phyloP scores from a whole-genome alignment of 2,113 vertebrate species.

The Daphoenositta chrysoptera region DNA sequence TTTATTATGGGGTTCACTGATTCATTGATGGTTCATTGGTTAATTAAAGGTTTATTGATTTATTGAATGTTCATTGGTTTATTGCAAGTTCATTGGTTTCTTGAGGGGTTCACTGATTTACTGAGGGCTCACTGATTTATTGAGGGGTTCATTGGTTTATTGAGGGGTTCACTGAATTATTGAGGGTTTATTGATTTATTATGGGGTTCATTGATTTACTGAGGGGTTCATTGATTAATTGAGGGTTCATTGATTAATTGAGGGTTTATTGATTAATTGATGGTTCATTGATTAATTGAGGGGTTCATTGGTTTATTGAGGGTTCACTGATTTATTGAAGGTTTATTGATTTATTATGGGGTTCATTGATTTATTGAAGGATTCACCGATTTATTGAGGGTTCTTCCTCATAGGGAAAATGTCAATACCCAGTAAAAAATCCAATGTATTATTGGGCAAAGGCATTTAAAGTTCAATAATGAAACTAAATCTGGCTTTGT shows the following conservation, averaged over 20 bases:
- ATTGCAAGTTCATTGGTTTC: neutral
- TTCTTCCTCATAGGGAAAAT: neutral
- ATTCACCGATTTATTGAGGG: neutral
- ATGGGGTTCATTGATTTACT: too few relatives aligned
- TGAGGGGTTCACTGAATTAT: too few relatives aligned
- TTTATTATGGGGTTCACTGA: neutral
- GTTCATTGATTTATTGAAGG: neutral
- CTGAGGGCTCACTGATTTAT: neutral
- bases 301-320: neutral
- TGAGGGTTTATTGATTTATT: neutral
- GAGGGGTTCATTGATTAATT: neutral
- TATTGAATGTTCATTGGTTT: neutral
- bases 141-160: neutral
- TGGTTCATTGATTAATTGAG: neutral
- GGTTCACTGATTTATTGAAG: neutral
- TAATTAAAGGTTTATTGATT: neutral
- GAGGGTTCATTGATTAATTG: neutral
- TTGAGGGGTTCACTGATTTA: neutral
- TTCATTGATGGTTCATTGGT: neutral
- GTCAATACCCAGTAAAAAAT: too few relatives aligned
- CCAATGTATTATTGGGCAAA: accelerated
- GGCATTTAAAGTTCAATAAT: neutral
- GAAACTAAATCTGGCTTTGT: neutral
- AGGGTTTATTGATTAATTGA: neutral
- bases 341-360: too few relatives aligned